Evolutionary conservation across 2,888 invertebrate genomes (phyloP).

Genomic region (Coronaproctus castanopsis): DNA sequence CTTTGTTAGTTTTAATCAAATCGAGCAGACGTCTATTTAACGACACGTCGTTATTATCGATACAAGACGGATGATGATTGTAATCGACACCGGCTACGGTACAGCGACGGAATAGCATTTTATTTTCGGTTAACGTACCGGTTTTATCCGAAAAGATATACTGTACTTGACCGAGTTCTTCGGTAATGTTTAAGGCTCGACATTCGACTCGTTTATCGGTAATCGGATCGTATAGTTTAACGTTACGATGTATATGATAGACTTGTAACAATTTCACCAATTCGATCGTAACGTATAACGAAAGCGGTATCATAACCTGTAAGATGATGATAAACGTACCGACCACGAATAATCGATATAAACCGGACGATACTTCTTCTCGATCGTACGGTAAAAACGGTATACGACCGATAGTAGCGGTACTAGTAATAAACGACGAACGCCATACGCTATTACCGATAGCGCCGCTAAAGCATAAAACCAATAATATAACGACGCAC

Average conservation of each 20-base stretch:
- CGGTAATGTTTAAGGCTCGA: slow-evolving; percentile 87
- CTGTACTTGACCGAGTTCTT: slow-evolving; percentile 86
- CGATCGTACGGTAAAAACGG: slow-evolving; percentile 26
- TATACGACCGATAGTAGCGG: slow-evolving; percentile 35
- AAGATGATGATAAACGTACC: slow-evolving; percentile 90
- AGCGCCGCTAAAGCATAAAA: slow-evolving; percentile 77
- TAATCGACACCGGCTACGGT: slow-evolving; percentile 51
- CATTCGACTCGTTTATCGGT: slow-evolving; percentile 72
- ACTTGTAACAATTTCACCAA: slow-evolving; percentile 90
- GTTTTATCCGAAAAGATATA: slow-evolving; percentile 96
- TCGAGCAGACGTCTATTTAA: not conserved
- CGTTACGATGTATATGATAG: slow-evolving; percentile 81
- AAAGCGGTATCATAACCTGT: slow-evolving; percentile 86
- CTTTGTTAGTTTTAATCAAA: not conserved
- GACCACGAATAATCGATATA: slow-evolving; percentile 69
- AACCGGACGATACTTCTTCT: slow-evolving; percentile 27
- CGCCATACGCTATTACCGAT: slow-evolving; percentile 79
- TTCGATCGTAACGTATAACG: slow-evolving; percentile 90
- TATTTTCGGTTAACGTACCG: slow-evolving; percentile 91
- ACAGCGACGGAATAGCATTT: slow-evolving; percentile 87
- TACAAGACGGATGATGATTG: slow-evolving; percentile 38
- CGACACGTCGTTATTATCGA: not conserved
- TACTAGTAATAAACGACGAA: slow-evolving; percentile 36
- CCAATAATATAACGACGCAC: slow-evolving; percentile 79
- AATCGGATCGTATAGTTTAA: slow-evolving; percentile 65